Evolutionary conservation across 1,140 invertebrate species (phyloP).

Genomic region (Portunus trituberculatus): DNA sequence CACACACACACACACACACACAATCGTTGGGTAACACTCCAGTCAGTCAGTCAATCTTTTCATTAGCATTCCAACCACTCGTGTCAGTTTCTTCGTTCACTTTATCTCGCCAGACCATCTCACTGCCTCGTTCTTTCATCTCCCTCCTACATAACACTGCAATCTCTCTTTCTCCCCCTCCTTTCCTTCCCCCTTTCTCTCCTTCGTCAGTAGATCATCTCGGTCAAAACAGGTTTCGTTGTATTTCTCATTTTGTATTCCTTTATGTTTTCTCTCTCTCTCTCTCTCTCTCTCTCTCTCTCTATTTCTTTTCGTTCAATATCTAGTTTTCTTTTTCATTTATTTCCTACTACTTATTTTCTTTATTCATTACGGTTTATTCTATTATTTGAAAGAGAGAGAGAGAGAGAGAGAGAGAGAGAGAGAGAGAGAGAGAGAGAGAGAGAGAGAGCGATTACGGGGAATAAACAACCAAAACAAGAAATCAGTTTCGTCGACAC

Average conservation of each 20-base stretch:
- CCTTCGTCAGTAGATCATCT: no score
- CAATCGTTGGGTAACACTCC: neutral
- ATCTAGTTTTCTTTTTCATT: neutral
- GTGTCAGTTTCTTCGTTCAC: no score
- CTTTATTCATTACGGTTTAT: neutral
- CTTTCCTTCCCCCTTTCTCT: neutral
- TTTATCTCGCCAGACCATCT: no score
- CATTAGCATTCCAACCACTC: neutral
- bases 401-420: neutral
- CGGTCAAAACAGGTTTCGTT: no score
- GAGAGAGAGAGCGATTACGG: neutral
- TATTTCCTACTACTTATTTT: neutral
- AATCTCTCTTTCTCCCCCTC: neutral
- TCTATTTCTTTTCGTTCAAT: neutral
- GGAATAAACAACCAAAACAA: neutral
- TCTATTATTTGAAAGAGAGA: neutral
- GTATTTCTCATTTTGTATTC: no score
- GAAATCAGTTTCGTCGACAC: neutral
- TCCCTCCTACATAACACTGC: neutral
- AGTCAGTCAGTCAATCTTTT: no score
- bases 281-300: neutral
- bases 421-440: neutral
- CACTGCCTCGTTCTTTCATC: neutral
- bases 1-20: neutral
- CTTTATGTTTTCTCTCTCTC: neutral